Evolutionary conservation across 2,888 invertebrate genomes (phyloP).

Genomic region (Teinopalpus imperialis): DNA sequence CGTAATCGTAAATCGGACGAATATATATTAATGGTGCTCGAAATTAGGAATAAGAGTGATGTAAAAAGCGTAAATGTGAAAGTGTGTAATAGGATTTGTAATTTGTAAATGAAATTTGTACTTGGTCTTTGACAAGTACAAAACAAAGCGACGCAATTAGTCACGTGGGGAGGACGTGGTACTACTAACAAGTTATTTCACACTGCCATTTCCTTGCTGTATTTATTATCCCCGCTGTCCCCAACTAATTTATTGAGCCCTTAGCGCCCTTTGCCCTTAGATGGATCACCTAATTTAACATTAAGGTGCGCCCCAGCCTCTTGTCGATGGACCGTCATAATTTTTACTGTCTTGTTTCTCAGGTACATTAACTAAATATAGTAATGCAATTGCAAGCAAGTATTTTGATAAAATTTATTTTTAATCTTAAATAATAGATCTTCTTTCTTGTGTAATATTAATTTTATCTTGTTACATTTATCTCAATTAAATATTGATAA

Average conservation of each 20-base stretch:
- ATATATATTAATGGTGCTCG: too few relatives aligned
- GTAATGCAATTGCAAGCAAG: too few relatives aligned
- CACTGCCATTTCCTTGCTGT: constrained; percentile 63
- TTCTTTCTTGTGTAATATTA: too few relatives aligned
- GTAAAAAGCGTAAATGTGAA: too few relatives aligned
- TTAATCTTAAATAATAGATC: too few relatives aligned
- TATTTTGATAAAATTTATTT: too few relatives aligned
- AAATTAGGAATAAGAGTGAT: too few relatives aligned
- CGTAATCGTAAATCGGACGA: too few relatives aligned
- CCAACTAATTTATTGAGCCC: constrained; percentile 77
- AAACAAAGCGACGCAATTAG: constrained; percentile 73
- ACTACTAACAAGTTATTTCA: constrained; percentile 73
- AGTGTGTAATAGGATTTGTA: too few relatives aligned
- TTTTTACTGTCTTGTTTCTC: constrained; percentile 33
- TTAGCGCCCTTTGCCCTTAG: constrained; percentile 69
- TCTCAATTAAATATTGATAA: too few relatives aligned
- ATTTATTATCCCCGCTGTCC: constrained; percentile 78
- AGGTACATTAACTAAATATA: neutral
- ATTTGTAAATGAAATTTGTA: constrained; percentile 27
- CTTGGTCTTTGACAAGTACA: constrained; percentile 22
- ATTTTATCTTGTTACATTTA: too few relatives aligned
- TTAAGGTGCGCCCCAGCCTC: constrained; percentile 52
- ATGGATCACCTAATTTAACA: constrained; percentile 79
- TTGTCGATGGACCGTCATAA: constrained; percentile 47
- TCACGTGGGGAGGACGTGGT: constrained; percentile 68